Conservation (phyloP, 2,888 invertebrate genomes). For the Psylliodes chrysocephalus region DNA sequence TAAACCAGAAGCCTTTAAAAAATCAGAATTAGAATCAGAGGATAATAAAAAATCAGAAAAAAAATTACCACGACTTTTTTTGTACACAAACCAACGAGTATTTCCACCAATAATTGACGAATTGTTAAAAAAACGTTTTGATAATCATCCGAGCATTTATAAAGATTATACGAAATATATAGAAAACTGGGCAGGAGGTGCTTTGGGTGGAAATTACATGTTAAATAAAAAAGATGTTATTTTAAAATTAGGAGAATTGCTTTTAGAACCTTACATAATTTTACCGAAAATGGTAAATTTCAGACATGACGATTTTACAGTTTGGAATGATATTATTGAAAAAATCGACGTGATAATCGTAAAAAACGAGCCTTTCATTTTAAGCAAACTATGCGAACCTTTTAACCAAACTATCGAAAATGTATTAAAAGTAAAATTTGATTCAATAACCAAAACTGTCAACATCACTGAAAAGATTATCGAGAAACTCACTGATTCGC, state of each 20-base stretch:
- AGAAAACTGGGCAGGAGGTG: constrained; percentile 46
- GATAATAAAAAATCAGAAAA: neutral
- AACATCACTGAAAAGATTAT: constrained; percentile 25
- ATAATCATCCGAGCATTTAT: constrained; percentile 2
- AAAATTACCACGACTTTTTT: constrained; percentile 38
- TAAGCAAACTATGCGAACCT: constrained; percentile 39
- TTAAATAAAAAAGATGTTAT: constrained; percentile 47
- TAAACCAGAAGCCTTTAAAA: constrained; percentile 17
- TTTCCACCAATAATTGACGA: constrained; percentile 32
- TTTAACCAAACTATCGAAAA: constrained; percentile 40
- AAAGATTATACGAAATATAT: constrained; percentile 43
- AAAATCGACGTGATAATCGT: constrained; percentile 45
- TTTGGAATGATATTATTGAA: constrained; percentile 44
- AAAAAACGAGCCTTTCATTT: constrained; percentile 31
- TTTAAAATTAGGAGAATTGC: constrained; percentile 47
- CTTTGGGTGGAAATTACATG: constrained; percentile 46
- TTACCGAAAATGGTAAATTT: constrained; percentile 35
- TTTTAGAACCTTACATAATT: constrained; percentile 37
- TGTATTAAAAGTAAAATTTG: constrained; percentile 14
- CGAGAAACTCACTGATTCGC: constrained; percentile 22
- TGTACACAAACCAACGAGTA: constrained; percentile 44
- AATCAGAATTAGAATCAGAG: neutral
- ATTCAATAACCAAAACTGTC: constrained; percentile 31
- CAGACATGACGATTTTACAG: constrained; percentile 28
- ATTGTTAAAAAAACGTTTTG: constrained; percentile 34